Percentiles rank a stretch among this genome's conserved stretches.
Evolutionary conservation across 1,140 invertebrate genomes (phyloP).

Genomic region (Heliconius eleuchia): DNA sequence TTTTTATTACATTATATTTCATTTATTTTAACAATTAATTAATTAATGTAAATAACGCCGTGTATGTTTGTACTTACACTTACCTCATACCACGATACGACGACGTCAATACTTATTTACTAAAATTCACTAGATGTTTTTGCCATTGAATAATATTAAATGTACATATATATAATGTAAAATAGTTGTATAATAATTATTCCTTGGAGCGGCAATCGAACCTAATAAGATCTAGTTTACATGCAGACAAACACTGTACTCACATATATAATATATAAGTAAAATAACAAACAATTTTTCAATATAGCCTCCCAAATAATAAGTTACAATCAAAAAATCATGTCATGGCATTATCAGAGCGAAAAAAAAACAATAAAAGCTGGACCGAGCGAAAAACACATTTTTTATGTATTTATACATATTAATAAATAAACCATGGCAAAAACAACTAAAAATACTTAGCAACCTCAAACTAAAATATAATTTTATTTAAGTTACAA

Average conservation of each 20-base stretch:
- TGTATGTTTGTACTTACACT: constrained; percentile 19
- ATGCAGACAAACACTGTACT: too few relatives aligned
- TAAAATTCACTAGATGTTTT: not conserved
- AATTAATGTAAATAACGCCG: constrained; percentile 51
- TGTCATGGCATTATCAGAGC: not conserved
- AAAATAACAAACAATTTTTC: not conserved
- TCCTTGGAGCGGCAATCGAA: not conserved
- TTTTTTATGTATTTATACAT: not conserved
- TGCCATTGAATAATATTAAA: not conserved
- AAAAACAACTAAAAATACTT: not conserved
- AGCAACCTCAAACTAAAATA: constrained; percentile 7
- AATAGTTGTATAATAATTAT: not conserved
- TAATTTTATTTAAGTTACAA: constrained; percentile 2
- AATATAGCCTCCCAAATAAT: not conserved
- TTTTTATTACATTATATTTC: constrained; percentile 63
- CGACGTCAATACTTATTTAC: not conserved
- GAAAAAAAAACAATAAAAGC: not conserved
- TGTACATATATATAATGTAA: not conserved
- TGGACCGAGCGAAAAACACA: not conserved
- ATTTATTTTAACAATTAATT: constrained; percentile 68
- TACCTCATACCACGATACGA: not conserved
- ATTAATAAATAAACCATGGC: not conserved
- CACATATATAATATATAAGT: too few relatives aligned
- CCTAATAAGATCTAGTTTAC: too few relatives aligned
- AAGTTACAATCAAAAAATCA: not conserved